Conservation (phyloP, 2,888 invertebrate species). For the Congeria kusceri region DNA sequence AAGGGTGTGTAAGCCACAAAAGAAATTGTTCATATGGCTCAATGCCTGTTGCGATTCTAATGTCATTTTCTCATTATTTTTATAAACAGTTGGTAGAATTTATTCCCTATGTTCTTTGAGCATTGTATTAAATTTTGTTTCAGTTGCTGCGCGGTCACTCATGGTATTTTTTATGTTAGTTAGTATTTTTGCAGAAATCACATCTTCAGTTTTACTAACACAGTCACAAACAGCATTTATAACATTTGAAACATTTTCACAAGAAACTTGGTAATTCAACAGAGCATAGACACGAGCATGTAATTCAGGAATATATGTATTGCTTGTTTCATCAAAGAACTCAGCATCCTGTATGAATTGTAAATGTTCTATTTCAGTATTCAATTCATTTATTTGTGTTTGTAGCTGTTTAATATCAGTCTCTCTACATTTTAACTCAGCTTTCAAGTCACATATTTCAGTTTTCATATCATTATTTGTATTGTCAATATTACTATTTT, state of each 20-base stretch:
- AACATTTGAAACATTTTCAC: conserved; percentile 14
- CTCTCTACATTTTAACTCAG: background rate
- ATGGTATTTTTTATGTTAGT: conserved; percentile 34
- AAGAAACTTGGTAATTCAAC: conserved; percentile 18
- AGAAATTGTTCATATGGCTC: conserved; percentile 24
- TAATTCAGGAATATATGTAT: conserved; percentile 7
- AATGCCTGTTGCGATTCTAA: conserved; percentile 14
- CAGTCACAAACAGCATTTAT: conserved; percentile 15
- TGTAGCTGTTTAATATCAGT: background rate
- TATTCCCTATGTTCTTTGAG: conserved; percentile 13
- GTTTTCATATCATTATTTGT: background rate
- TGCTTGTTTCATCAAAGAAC: conserved; percentile 24
- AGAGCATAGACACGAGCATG: no score
- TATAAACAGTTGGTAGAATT: conserved; percentile 11
- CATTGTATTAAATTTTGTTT: conserved; percentile 29
- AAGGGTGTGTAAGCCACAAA: conserved; percentile 36
- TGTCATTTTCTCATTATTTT: conserved; percentile 7
- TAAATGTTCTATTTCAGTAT: background rate
- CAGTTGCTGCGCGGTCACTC: conserved; percentile 35
- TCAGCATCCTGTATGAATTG: background rate
- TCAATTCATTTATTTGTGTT: conserved; percentile 11
- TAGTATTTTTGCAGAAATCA: no score
- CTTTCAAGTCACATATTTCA: no score
- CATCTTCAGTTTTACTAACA: no score
- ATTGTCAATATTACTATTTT: background rate